Conservation (phyloP, 1,140 invertebrate genomes). For the Stegodyphus mimosarum region DNA sequence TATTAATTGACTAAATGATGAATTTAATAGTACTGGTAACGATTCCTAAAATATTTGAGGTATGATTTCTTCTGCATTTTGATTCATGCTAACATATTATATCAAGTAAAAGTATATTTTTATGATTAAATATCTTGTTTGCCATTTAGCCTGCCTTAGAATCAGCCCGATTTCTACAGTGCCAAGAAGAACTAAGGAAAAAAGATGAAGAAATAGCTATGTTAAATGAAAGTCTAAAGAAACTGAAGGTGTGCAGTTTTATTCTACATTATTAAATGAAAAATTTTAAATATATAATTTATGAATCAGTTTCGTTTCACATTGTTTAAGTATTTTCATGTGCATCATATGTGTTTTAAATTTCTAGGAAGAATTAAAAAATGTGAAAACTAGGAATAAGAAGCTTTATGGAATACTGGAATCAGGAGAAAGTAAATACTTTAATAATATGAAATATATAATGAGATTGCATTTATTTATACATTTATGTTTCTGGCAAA, state of each 20-base stretch:
- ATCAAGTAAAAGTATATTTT: too few species aligned
- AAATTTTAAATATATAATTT: neutral
- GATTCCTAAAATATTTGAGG: too few species aligned
- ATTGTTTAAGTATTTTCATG: too few species aligned
- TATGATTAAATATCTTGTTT: too few species aligned
- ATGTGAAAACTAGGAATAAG: slow-evolving; percentile 82
- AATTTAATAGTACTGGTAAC: too few species aligned
- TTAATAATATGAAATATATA: neutral
- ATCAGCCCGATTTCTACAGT: slow-evolving; percentile 67
- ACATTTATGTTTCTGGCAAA: slow-evolving; percentile 37
- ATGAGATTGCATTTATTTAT: slow-evolving; percentile 1
- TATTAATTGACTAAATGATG: too few species aligned
- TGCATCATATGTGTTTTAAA: neutral
- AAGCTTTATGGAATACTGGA: slow-evolving; percentile 80
- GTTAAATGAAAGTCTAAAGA: slow-evolving; percentile 74
- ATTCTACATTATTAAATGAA: neutral
- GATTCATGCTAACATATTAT: too few species aligned
- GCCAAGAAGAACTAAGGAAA: slow-evolving; percentile 76
- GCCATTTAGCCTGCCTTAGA: slow-evolving; percentile 65
- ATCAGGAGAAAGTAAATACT: slow-evolving; percentile 81
- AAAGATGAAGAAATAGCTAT: slow-evolving; percentile 75
- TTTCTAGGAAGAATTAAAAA: slow-evolving; percentile 74
- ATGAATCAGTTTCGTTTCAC: neutral
- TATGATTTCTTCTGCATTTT: too few species aligned
- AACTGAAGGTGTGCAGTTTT: slow-evolving; percentile 69